Percentiles rank a stretch among this genome's conserved stretches.
Evolutionary conservation across 2,113 vertebrate genomes (phyloP).

Genomic region (Neoarius graeffei): DNA sequence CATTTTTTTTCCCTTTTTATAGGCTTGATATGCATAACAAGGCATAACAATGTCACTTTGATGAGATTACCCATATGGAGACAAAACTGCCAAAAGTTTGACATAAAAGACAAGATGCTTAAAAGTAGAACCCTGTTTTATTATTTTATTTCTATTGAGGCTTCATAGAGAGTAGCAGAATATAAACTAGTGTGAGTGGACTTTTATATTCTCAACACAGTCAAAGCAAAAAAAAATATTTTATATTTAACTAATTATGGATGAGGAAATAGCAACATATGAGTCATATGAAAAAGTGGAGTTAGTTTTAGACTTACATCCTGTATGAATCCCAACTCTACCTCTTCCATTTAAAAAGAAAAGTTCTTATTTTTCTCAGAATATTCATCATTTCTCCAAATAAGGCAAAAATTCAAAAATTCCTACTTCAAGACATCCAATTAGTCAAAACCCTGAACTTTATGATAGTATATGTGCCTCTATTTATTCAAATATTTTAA

Average conservation of each 20-base stretch:
- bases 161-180: slow-evolving; percentile 14
- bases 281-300: background rate
- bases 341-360: slow-evolving; percentile 86
- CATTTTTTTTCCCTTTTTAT: slow-evolving; percentile 43
- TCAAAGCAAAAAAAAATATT: slow-evolving; percentile 1
- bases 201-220: background rate
- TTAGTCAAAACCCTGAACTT: slow-evolving; percentile 84
- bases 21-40: slow-evolving; percentile 63
- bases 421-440: slow-evolving; percentile 67
- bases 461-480: slow-evolving; percentile 75
- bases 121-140: slow-evolving; percentile 36
- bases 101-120: slow-evolving; percentile 38
- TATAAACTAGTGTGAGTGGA: background rate
- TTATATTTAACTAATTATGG: slow-evolving; percentile 64
- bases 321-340: slow-evolving; percentile 73
- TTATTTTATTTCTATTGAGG: slow-evolving; percentile 21
- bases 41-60: slow-evolving; percentile 45
- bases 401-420: slow-evolving; percentile 48
- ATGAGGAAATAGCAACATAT: background rate
- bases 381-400: background rate
- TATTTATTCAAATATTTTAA: slow-evolving; percentile 76
- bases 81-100: slow-evolving; percentile 50
- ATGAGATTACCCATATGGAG: slow-evolving; percentile 53
- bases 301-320: background rate
- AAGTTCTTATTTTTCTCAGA: slow-evolving; percentile 83